Base-by-base conservation (phyloP, 2,888 invertebrate genomes). In the Amphipoea oculea region DNA sequence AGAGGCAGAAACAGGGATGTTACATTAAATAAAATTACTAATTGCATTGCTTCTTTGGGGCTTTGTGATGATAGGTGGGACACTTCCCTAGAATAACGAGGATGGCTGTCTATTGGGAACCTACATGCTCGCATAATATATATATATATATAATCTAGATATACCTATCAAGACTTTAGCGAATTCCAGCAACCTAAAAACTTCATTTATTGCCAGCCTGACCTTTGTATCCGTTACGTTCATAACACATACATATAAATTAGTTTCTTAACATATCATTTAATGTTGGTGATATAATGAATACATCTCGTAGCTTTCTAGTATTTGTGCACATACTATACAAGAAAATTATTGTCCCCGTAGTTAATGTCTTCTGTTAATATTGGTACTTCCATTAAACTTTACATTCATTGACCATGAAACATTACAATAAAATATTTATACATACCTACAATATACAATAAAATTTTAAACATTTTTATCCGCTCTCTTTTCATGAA, bases 201-300 rank as follows among this genome's bases (percentile, higher is more conserved):
- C 42, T 48, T 66, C 0, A 69, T 79, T 51, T 23, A 72, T 69
- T 72, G 12, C 17, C 51, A 60, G 68, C 48, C 23, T 42, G 48
- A 57, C 36, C n/a, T 62, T 48, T 62, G 29, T 48, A 42, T 67
- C 68, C 57, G 69, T 42, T 82, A 79, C 23, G 40, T 65, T 65
- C 70, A 40, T 73, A 70, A 54, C 23, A 84, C 3, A 66, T 82
- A 54, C 54, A 67, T 69, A 82, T 70, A 14, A 70, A 83, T 79
- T 69, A 62, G 60, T 72, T 83, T 54, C n/a, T 77, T 63, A 57
- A 68, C 36, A 63, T 78, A 76, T 79, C 75, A 51, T 78, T 82
- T 69, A 48, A 62, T 48, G 20, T 78, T 66, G 51, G 40, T 78
- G n/a, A 69, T 45, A 69, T 51, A 4, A 45, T 67, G 67, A 42